A percentile compares a stretch with the other conserved stretches of the same genome.
These are phyloP conservation scores for Diorhabda elongata DNA, from an alignment of 1,140 invertebrate genomes.

Conservation along the genomic window DNA sequence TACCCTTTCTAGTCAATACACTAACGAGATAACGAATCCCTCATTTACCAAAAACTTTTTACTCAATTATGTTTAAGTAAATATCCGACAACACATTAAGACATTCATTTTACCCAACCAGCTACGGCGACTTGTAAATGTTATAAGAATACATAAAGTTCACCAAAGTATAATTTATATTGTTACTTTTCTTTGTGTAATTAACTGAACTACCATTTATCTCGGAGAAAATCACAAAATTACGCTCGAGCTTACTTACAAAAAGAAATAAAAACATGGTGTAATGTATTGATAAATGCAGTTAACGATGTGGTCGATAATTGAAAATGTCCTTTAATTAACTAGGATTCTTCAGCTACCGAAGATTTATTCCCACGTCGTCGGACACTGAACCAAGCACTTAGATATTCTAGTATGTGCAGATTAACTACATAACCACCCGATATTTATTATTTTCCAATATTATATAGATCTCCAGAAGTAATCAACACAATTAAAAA, in stretches of 20 bases:
- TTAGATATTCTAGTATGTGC: background rate
- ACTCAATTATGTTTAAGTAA: background rate
- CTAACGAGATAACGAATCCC: background rate
- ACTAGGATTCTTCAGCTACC: slow-evolving; percentile 37
- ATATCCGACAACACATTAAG: background rate
- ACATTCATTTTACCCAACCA: background rate
- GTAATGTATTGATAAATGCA: slow-evolving; percentile 35
- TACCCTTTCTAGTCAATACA: background rate
- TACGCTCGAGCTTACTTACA: slow-evolving; percentile 16
- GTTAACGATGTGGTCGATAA: slow-evolving; percentile 34
- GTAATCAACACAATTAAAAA: too few species aligned
- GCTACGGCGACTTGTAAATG: background rate
- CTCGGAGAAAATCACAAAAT: slow-evolving; percentile 33
- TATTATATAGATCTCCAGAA: too few species aligned
- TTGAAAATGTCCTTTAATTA: slow-evolving; percentile 40
- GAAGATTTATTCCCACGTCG: slow-evolving; percentile 36
- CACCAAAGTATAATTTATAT: slow-evolving; percentile 21
- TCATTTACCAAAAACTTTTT: background rate
- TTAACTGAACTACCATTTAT: slow-evolving; percentile 31
- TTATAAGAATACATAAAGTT: background rate
- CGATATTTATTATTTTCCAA: too few species aligned
- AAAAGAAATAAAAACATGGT: slow-evolving; percentile 21
- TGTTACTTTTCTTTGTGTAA: slow-evolving; percentile 26
- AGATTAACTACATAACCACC: background rate
- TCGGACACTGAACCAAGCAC: slow-evolving; percentile 16